Evolutionary conservation across 1,140 invertebrate genomes (phyloP).

Genomic region (Lanistes nyassanus): DNA sequence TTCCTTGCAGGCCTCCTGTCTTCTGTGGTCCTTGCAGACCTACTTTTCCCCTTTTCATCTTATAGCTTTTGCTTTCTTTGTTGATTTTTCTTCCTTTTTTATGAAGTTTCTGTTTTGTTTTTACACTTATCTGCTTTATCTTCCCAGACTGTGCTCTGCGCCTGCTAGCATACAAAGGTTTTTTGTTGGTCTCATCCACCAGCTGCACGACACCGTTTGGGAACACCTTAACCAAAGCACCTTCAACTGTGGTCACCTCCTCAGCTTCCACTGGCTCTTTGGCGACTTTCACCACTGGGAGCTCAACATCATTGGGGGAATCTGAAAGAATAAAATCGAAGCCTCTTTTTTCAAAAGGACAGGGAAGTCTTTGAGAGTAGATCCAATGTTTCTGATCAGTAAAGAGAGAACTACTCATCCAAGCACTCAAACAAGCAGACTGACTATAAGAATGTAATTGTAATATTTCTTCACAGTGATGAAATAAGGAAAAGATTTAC

Average conservation of each 20-base stretch:
- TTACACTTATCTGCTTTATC: background rate
- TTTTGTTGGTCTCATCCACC: conserved; percentile 20
- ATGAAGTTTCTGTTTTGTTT: background rate
- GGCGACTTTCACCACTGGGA: conserved; percentile 23
- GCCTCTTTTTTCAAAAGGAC: background rate
- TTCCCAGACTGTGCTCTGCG: background rate
- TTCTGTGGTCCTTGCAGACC: too few relatives aligned
- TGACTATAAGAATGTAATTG: background rate
- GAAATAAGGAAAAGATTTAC: background rate
- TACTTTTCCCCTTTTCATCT: too few relatives aligned
- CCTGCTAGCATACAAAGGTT: too few relatives aligned
- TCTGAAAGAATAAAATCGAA: conserved; percentile 18
- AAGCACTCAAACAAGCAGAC: background rate
- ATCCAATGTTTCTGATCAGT: background rate
- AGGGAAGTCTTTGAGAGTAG: background rate
- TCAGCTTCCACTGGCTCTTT: conserved; percentile 31
- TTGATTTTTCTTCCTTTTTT: background rate
- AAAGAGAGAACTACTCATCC: background rate
- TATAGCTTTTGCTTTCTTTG: conserved; percentile 3
- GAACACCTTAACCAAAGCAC: conserved; percentile 45
- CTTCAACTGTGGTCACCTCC: conserved; percentile 48
- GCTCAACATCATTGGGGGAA: conserved; percentile 37
- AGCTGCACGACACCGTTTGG: conserved; percentile 36
- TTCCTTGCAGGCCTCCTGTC: too few relatives aligned
- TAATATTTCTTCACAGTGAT: background rate